These are phyloP conservation scores for Troides oblongomaculatus DNA, from an alignment of 2,888 invertebrate species.

Conservation along the genomic window DNA sequence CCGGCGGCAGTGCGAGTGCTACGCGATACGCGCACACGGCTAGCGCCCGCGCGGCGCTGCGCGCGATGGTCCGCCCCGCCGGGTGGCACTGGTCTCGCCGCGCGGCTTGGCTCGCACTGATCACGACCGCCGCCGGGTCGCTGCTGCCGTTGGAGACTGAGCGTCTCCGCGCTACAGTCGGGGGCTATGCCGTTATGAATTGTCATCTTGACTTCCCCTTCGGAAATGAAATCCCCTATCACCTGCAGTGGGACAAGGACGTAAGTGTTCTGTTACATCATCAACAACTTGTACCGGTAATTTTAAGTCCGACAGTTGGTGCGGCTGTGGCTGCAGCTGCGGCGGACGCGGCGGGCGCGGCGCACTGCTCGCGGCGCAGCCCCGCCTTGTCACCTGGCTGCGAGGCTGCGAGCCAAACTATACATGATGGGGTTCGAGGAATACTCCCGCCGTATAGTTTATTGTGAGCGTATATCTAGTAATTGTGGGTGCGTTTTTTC, in stretches of 20 bases:
- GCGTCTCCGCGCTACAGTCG: slow-evolving; percentile 84
- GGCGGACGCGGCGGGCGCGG: too few species aligned
- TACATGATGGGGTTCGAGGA: too few species aligned
- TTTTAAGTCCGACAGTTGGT: too few species aligned
- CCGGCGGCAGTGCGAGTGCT: background rate
- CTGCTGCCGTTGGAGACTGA: slow-evolving; percentile 66
- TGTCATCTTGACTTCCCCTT: slow-evolving; percentile 94
- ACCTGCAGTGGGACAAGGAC: slow-evolving; percentile 94
- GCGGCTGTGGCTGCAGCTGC: too few species aligned
- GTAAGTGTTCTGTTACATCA: slow-evolving; percentile 77
- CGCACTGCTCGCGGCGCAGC: too few species aligned
- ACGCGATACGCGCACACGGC: too few species aligned
- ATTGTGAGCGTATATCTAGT: too few species aligned
- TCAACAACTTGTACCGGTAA: background rate
- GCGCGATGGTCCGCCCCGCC: slow-evolving; percentile 6
- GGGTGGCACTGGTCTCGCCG: slow-evolving; percentile 21
- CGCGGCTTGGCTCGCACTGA: slow-evolving; percentile 31
- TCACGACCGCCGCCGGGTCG: slow-evolving; percentile 38
- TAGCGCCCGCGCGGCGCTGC: too few species aligned
- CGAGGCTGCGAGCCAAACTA: too few species aligned
- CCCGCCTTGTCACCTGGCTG: too few species aligned
- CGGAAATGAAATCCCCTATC: slow-evolving; percentile 90
- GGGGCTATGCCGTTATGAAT: slow-evolving; percentile 88
- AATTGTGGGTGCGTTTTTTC: too few species aligned
- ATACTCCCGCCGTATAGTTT: too few species aligned